A percentile compares a stretch with the other conserved stretches of the same genome.
phyloP scores from a whole-genome alignment of 2,113 vertebrate species.

The Aspiorhynchus laticeps region DNA sequence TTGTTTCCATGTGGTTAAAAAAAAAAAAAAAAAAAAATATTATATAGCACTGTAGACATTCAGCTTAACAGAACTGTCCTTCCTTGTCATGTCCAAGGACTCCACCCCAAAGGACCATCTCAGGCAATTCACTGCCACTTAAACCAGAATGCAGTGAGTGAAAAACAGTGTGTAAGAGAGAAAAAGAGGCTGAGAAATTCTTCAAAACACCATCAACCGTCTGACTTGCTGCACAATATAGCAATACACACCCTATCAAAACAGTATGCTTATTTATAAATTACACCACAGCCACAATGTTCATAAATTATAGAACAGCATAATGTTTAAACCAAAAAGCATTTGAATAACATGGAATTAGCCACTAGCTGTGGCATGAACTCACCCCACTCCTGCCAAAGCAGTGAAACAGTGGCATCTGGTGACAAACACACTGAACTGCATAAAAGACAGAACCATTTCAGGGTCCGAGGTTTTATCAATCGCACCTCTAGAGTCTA shows the following conservation, averaged over 20 bases:
- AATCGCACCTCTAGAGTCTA: not conserved
- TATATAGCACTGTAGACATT: not conserved
- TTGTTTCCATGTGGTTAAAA: not conserved
- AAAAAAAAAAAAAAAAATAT: not conserved
- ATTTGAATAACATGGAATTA: not conserved
- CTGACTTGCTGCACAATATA: not conserved
- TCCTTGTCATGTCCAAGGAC: not conserved
- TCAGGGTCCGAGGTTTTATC: not conserved
- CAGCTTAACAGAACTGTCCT: conserved; percentile 14
- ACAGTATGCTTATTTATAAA: not conserved
- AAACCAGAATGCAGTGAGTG: not conserved
- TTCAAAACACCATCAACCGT: not conserved
- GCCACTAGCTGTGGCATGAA: not conserved
- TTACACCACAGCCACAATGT: not conserved
- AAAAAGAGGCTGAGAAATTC: not conserved
- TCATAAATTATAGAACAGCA: not conserved
- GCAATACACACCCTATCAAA: not conserved
- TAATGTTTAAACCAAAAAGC: not conserved
- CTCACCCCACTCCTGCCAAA: not conserved
- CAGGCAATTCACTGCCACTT: conserved; percentile 24
- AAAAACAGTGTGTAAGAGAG: not conserved
- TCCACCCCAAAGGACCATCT: conserved; percentile 2
- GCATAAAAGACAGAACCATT: not conserved
- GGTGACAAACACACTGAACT: not conserved
- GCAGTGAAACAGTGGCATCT: conserved; percentile 24